Conservation (phyloP, 2,113 vertebrate genomes). For the Indicator maculatus region DNA sequence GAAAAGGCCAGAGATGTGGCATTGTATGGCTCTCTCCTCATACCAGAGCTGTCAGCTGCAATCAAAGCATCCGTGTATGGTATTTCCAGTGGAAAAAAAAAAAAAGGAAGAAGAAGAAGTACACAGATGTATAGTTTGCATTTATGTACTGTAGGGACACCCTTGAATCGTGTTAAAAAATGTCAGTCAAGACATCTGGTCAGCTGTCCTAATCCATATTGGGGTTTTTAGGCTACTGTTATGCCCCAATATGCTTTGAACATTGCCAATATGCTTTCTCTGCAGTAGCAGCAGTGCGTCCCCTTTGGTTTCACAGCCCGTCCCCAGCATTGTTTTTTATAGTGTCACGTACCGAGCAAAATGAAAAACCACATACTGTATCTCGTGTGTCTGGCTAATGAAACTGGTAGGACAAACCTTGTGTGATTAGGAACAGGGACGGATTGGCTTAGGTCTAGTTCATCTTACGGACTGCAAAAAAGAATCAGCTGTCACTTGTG, state of each 20-base stretch:
- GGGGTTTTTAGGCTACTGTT: conserved; percentile 83
- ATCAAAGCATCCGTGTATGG: conserved; percentile 58
- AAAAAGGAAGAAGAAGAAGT: conserved; percentile 57
- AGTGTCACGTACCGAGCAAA: conserved; percentile 75
- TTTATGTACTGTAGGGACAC: conserved; percentile 79
- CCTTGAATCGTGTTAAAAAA: conserved; percentile 81
- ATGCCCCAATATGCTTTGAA: conserved; percentile 86
- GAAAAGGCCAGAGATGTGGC: background rate
- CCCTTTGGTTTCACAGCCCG: conserved; percentile 79
- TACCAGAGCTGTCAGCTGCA: conserved; percentile 52
- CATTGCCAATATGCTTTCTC: conserved; percentile 86
- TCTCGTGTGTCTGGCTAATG: conserved; percentile 81
- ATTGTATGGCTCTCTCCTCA: background rate
- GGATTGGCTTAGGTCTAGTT: conserved; percentile 82
- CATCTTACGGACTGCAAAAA: conserved; percentile 84
- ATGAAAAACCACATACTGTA: conserved; percentile 79
- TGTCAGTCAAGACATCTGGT: conserved; percentile 87
- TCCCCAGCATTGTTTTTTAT: conserved; percentile 78
- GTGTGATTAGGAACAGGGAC: conserved; percentile 79
- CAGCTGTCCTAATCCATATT: conserved; percentile 84
- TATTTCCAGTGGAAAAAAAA: conserved; percentile 69
- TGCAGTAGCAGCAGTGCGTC: conserved; percentile 80
- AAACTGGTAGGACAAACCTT: conserved; percentile 81
- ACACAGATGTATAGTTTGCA: conserved; percentile 81
- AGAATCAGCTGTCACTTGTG: conserved; percentile 86